These are phyloP conservation scores for Propsilocerus akamusi DNA, from an alignment of 1,140 invertebrate genomes.

Conservation along the genomic window DNA sequence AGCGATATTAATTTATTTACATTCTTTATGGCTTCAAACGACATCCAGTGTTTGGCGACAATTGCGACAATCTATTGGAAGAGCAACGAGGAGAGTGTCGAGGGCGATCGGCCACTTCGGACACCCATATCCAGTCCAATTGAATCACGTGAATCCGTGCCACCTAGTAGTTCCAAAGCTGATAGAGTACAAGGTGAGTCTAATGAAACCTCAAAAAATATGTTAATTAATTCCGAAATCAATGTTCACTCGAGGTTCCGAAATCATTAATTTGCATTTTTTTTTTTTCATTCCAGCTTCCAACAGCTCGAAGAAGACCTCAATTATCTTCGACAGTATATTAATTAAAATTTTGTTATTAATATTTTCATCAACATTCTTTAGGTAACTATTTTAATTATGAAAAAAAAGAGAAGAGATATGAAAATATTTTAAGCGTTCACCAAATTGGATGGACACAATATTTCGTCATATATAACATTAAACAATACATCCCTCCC, in stretches of 20 bases:
- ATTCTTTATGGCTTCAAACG: slow-evolving; percentile 2
- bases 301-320: neutral
- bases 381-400: slow-evolving; percentile 2
- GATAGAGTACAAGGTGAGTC: slow-evolving; percentile 35
- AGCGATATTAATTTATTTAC: neutral
- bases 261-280: neutral
- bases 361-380: neutral
- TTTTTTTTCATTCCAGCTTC: neutral
- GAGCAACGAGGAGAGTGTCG: slow-evolving; percentile 66
- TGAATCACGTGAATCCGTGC: slow-evolving; percentile 37
- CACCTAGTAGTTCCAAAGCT: slow-evolving; percentile 27
- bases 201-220: too few relatives aligned
- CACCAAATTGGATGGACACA: too few relatives aligned
- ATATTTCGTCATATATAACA: too few relatives aligned
- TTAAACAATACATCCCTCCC: too few relatives aligned
- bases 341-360: neutral
- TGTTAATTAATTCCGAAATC: too few relatives aligned
- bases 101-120: slow-evolving; percentile 41
- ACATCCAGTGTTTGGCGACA: slow-evolving; percentile 51
- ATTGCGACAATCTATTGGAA: slow-evolving; percentile 66
- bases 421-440: too few relatives aligned
- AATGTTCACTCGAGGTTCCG: too few relatives aligned
- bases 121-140: slow-evolving; percentile 29
- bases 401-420: too few relatives aligned
- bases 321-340: neutral